Evolutionary conservation across 2,797 vertebrate genomes (phyloP), one percentile per base, ranked within the genome.

Genomic region (Orientallactaga sibirica): DNA sequence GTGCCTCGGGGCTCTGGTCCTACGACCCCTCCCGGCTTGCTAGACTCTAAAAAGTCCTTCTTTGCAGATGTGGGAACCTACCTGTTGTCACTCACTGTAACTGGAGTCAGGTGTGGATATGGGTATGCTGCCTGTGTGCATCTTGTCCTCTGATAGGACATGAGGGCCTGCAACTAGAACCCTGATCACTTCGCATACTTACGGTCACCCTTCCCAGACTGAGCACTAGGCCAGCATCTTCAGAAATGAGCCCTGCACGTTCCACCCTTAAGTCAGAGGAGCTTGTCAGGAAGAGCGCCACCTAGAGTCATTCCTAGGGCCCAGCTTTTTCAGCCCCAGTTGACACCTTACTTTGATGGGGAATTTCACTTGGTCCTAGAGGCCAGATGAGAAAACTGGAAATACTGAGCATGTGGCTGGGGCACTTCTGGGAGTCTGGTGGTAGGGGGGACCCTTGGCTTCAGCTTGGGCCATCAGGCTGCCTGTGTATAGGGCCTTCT

Each of bases 251-350:
- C n/a, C 58, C 9, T 15, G 5, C 27, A n/a, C 37, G 52, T 33
- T 43, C 19, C 2, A 33, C 14, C 2, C 37, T 1, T 37, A 12
- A 62, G 18, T 18, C 37, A 29, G 61, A 52, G 14, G 70, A 27
- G 19, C 19, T 15, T 41, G 9, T 55, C 86, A n/a, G 0, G 4
- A 11, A 11, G 9, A 18, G 10, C 7, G 14, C 0, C 0, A 1
- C 10, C 5, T 4, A 43, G 19, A 5, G 2, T 10, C 1, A 3
- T 16, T 61, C 22, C 41, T 29, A 20, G 43, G 62, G 22, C 20
- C 27, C 0, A 90, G 37, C n/a, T 52, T 43, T 52, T 71, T 48
- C 3, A 25, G 76, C 52, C 58, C 14, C 10, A 79, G 16, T 5
- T 37, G 68, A 20, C 58, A 16, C 41, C 37, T 20, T 1, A 22